phyloP scores from a whole-genome alignment of 2,113 vertebrate genomes.

The Hymenochirus boettgeri region DNA sequence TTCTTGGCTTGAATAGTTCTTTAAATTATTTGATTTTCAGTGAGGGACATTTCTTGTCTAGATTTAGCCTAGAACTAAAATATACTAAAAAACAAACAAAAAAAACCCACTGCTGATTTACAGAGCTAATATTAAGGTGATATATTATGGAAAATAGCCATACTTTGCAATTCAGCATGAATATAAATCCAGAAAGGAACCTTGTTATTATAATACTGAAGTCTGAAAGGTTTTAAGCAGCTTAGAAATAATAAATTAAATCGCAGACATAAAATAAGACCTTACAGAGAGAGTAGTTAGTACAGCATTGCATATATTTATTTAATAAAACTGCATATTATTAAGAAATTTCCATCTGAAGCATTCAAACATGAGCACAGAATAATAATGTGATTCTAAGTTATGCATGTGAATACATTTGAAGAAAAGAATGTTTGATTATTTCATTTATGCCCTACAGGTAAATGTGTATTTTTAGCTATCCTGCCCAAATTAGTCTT shows the following conservation, averaged over 20 bases:
- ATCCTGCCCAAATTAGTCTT: conserved; percentile 30
- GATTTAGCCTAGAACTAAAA: no score
- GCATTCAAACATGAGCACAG: background rate
- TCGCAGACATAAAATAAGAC: background rate
- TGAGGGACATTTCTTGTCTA: no score
- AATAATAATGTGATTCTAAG: background rate
- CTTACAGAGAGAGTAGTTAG: background rate
- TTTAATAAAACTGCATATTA: background rate
- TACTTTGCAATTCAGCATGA: background rate
- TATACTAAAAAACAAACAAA: no score
- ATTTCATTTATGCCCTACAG: conserved; percentile 29
- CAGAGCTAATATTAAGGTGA: background rate
- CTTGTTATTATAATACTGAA: background rate
- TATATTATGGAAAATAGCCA: background rate
- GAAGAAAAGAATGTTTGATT: conserved; percentile 24
- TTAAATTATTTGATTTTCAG: no score
- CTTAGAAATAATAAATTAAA: background rate
- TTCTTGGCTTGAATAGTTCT: no score
- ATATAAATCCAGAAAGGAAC: background rate
- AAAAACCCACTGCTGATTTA: background rate
- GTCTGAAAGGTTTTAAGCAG: background rate
- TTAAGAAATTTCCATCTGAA: background rate
- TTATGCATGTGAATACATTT: conserved; percentile 9
- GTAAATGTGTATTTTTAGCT: conserved; percentile 35
- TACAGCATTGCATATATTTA: background rate